Base-by-base conservation (phyloP, 2,888 invertebrate genomes). In the Drosophila dives region DNA sequence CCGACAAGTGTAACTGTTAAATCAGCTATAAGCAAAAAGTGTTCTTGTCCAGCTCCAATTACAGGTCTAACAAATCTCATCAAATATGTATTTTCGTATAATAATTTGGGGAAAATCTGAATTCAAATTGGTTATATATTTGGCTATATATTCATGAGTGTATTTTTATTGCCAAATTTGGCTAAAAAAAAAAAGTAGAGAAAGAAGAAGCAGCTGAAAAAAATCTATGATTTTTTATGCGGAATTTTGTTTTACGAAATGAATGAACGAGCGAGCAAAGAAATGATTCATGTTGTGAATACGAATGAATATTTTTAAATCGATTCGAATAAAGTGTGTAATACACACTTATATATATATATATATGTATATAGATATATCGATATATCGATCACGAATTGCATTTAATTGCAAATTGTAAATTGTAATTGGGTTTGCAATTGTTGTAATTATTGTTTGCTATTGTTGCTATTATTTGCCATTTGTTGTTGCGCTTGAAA, bases 331-430 rank as follows among this genome's bases (percentile, higher is more conserved):
- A 76, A 79, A 79, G 71, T 77, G 72, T 80, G 61, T 62, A 56
- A 69, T 75, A 75, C 81, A 81, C 78, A 81, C 82, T 12, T 12
- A 23, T 12, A 33, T 2, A 15, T 11, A 32, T 17, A 29, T 10
- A n/a, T 29, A 23, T 23, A 23, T 65, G 7, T 36, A 32, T 34
- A 29, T 51, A 32, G 36, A 48, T 65, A 83, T 83, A 74, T 86
- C 66, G 36, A 48, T 65, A 83, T 83, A 74, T 86, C 66, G 71
- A 72, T 78, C 89, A 83, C 89, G 89, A 83, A 85, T 75, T 78
- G 77, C 72, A 81, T 79, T 76, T 63, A 73, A 79, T 77, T 79
- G 80, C 77, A 78, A 86, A 86, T 86, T 77, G 71, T 76, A 77
- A 23, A 75, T 86, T 84, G 76, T 77, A 77, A 77, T 77, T 77